A percentile compares a stretch with the other conserved stretches of the same genome.
Evolutionary conservation across 2,797 vertebrate genomes (phyloP).

Genomic region (Clarias platycephalus): DNA sequence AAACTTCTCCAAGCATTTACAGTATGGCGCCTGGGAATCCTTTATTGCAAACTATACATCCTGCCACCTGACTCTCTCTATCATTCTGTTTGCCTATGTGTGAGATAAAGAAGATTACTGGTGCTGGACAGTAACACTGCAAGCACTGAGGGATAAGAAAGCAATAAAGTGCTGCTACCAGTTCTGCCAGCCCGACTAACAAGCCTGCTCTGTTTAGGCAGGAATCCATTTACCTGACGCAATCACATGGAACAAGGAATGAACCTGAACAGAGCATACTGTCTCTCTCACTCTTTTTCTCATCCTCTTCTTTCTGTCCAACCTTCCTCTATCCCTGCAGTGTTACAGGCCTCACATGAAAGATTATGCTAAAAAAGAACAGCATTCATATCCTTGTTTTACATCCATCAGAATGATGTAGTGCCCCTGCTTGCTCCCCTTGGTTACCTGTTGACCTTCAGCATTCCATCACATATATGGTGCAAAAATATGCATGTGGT

Average conservation of each 20-base stretch:
- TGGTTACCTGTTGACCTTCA: slow-evolving; percentile 23
- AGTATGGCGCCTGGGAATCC: not conserved
- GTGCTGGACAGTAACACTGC: slow-evolving; percentile 39
- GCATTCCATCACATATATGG: not conserved
- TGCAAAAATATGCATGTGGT: not conserved
- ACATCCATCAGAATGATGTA: slow-evolving; percentile 26
- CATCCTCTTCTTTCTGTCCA: not conserved
- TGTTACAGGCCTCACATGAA: slow-evolving; percentile 12
- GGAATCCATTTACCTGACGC: slow-evolving; percentile 41
- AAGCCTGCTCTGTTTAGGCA: slow-evolving; percentile 29
- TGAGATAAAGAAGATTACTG: slow-evolving; percentile 56
- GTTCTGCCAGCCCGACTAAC: slow-evolving; percentile 32
- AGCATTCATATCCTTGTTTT: slow-evolving; percentile 22
- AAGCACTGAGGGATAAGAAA: slow-evolving; percentile 63
- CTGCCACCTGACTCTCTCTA: not conserved
- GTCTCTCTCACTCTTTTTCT: not conserved
- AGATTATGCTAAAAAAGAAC: slow-evolving; percentile 16
- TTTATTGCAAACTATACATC: slow-evolving; percentile 26
- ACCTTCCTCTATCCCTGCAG: not conserved
- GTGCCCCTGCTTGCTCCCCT: slow-evolving; percentile 12
- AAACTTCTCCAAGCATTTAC: slow-evolving; percentile 10
- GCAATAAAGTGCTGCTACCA: slow-evolving; percentile 56
- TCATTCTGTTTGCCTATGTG: slow-evolving; percentile 38
- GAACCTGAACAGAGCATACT: slow-evolving; percentile 13
- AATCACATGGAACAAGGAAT: slow-evolving; percentile 15